Evolutionary conservation across 2,888 invertebrate species (phyloP), one percentile per base, ranked within the genome.

Genomic region (Morinoia aosen): DNA sequence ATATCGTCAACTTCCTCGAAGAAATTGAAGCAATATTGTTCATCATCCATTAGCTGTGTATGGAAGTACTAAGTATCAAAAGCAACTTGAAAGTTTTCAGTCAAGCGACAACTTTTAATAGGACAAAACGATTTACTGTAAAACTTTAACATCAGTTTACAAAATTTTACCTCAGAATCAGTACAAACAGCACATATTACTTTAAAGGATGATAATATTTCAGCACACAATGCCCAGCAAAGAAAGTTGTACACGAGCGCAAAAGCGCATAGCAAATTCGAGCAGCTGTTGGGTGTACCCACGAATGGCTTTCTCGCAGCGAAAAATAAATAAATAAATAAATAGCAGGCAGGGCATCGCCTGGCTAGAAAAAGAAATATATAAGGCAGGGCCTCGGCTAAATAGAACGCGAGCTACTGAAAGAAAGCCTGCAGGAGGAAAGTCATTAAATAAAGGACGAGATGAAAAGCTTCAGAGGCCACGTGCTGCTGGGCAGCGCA

Each of bases 401-500:
- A 16, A 48, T 48, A 90, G 39, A 90, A 90, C 40, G 14, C 40
- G 88, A 88, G 91, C 91, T 48, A 56, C 57, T 39, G 93, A 93
- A 93, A 57, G 93, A 93, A 57, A 93, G 93, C 93, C 56, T 56
- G 33, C 33, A 19, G 57, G 33, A 93, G 93, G 93, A 93, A 93
- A 93, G 93, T 57, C 93, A 93, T 93, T 93, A 93, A 93, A 93
- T 48, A 93, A 93, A 93, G 56, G 58, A 57, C 57, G 93, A 93
- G 93, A 93, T 93, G 93, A 93, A 93, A 90, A 93, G 58, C 91
- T 11, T 33, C 56, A 39, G 48, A 19, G 1, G 93, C 93, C 93
- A 93, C 93, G 93, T 93, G 93, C 93, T 93, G 25, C 91, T 96
- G 96, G 95, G 95, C 95, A 95, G 96, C 94, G 95, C 96, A 96